Percentiles rank a stretch among this genome's conserved stretches.
phyloP scores from a whole-genome alignment of 92 coral and sea anemone genomes.

The Porites evermanni region DNA sequence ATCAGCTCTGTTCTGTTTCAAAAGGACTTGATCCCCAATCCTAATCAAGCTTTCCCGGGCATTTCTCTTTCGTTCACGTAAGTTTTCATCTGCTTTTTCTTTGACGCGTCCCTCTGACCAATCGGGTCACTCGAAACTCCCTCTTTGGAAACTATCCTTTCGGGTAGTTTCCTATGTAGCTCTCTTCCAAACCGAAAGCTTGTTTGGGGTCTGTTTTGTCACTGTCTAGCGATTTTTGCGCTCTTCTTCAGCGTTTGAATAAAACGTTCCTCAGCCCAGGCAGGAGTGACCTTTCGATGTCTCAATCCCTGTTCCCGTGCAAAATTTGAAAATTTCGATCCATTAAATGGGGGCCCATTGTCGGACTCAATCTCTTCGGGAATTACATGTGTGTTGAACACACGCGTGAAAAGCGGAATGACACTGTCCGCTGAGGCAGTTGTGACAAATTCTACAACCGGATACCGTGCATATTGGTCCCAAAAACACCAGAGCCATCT shows the following conservation, averaged over 20 bases:
- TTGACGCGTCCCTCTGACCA: background rate
- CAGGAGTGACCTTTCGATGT: conserved; percentile 39
- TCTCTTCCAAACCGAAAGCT: too few relatives aligned
- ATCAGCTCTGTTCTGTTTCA: conserved; percentile 12
- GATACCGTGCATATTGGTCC: conserved; percentile 37
- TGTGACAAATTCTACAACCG: conserved; percentile 39
- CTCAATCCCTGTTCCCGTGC: conserved; percentile 40
- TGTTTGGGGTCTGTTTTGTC: too few relatives aligned
- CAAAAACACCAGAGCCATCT: conserved; percentile 33
- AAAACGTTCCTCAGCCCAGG: conserved; percentile 42
- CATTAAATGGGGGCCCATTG: conserved; percentile 46
- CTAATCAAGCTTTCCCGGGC: background rate
- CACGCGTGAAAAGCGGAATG: conserved; percentile 23
- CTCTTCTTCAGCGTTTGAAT: conserved; percentile 1
- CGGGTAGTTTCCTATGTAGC: too few relatives aligned
- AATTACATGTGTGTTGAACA: conserved; percentile 30
- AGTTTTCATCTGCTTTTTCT: background rate
- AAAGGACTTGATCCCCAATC: conserved; percentile 29
- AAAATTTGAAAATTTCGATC: conserved; percentile 14
- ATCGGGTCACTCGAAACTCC: background rate
- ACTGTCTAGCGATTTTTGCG: too few relatives aligned
- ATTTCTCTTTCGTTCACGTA: conserved; percentile 5
- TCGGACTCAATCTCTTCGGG: conserved; percentile 35
- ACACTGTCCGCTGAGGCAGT: conserved; percentile 22
- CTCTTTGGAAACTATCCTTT: too few relatives aligned